Evolutionary conservation across 2,888 invertebrate species (phyloP).

Genomic region (Cartodere bifasciata): DNA sequence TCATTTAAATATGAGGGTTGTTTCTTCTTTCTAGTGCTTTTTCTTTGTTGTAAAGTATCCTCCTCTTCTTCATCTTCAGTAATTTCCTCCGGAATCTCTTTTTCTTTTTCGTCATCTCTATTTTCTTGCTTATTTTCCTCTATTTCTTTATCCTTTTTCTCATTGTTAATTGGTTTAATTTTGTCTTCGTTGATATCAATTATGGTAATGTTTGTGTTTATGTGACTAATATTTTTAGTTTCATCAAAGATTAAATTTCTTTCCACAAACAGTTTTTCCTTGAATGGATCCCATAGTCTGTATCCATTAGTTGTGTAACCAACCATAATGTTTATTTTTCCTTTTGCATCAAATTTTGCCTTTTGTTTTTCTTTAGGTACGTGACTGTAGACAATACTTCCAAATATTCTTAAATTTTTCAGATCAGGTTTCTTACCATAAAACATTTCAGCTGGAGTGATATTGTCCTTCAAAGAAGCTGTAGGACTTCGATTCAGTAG

Average conservation of each 20-base stretch:
- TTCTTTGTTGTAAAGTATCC: slow-evolving; percentile 1
- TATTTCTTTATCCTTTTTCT: slow-evolving; percentile 1
- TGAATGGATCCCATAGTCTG: slow-evolving; percentile 15
- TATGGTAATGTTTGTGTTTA: too few species aligned
- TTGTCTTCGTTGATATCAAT: slow-evolving; percentile 3
- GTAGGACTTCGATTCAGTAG: slow-evolving; percentile 20
- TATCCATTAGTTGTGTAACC: slow-evolving; percentile 15
- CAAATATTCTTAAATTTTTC: slow-evolving; percentile 16
- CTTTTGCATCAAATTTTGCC: slow-evolving; percentile 16
- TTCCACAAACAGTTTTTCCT: slow-evolving; percentile 12
- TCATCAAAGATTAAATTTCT: slow-evolving; percentile 19
- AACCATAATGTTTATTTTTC: slow-evolving; percentile 10
- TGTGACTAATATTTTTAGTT: too few species aligned
- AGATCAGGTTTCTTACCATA: slow-evolving; percentile 16
- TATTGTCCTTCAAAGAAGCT: slow-evolving; percentile 11
- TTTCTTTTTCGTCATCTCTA: too few species aligned
- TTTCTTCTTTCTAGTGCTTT: slow-evolving; percentile 2
- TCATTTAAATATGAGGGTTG: slow-evolving; percentile 1
- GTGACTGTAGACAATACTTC: slow-evolving; percentile 15
- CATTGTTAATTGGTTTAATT: too few species aligned
- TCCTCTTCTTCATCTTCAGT: slow-evolving; percentile 5
- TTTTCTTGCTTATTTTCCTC: slow-evolving; percentile 1
- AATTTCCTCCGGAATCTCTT: too few species aligned
- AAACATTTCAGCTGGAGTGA: slow-evolving; percentile 16
- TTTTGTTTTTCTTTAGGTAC: slow-evolving; percentile 14